phyloP scores from a whole-genome alignment of 2,797 vertebrate genomes.

The Anguilla megastoma region DNA sequence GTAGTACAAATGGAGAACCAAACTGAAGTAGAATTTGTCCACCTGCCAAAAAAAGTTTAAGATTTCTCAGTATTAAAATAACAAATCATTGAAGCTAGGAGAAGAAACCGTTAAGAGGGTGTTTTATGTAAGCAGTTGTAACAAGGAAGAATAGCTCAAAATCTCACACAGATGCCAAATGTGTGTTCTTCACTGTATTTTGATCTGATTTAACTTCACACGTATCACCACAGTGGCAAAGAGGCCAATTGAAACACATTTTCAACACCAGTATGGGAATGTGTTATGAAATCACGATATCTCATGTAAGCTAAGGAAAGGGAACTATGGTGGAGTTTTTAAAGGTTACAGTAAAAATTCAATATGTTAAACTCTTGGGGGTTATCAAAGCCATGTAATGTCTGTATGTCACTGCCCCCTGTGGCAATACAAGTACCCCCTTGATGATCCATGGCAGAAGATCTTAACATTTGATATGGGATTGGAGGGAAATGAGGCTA shows the following conservation, averaged over 20 bases:
- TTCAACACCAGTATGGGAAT: not conserved
- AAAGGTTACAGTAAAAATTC: not conserved
- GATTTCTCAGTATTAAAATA: not conserved
- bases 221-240: not conserved
- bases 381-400: not conserved
- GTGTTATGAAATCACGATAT: not conserved
- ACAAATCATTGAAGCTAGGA: not conserved
- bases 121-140: not conserved
- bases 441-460: not conserved
- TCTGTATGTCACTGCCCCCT: not conserved
- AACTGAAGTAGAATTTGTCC: not conserved
- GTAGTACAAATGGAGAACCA: not conserved
- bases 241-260: not conserved
- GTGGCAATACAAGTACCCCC: conserved; percentile 2
- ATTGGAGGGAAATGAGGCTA: not conserved
- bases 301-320: not conserved
- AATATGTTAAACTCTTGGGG: not conserved
- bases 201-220: not conserved
- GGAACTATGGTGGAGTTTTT: not conserved
- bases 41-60: not conserved
- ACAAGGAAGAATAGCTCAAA: not conserved
- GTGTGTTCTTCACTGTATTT: not conserved
- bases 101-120: not conserved
- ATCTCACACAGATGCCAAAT: not conserved
- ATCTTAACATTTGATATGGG: not conserved